Evolutionary conservation across 2,888 invertebrate species (phyloP), one percentile per base, ranked within the genome.

Genomic region (Acronicta leporina): DNA sequence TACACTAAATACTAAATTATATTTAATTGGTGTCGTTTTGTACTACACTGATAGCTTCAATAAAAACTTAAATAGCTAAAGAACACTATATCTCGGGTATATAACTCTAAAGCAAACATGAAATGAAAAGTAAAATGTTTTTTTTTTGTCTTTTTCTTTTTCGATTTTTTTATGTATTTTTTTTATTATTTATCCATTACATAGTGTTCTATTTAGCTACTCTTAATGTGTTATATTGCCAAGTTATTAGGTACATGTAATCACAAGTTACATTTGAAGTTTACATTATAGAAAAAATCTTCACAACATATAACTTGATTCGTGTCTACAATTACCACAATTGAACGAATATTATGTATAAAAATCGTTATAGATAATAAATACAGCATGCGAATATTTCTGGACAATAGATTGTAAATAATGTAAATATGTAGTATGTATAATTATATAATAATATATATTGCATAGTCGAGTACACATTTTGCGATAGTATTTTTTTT

Each of bases 321-420:
- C 9, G 20, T 43, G 20, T 38, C 38, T 38, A n/a, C n/a, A n/a
- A 38, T 20, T 11, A 20, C 11, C 15, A 20, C 15, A 20, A 43
- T 10, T 16, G 11, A 16, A 11, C 49, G 46, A 50, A 65, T 44
- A 42, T 59, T 35, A 60, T 33, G 44, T 49, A 51, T 41, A 41
- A 42, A 58, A 68, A 51, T 48, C 25, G 30, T 44, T 58, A 50
- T 25, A 10, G 56, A 38, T 69, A 68, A 63, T 68, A 68, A 63
- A 15, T 58, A 11, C 16, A 14, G 16, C 47, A 50, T 38, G 40
- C 63, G 64, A 69, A 68, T 68, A 68, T 68, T 68, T 68, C 67
- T 68, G 67, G 67, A 68, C 69, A 58, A 68, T 56, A 42, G 15
- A 9, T 56, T 52, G 30, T 66, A 43, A 49, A 65, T 60, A n/a